Base-by-base conservation (phyloP, 2,797 vertebrate species). In the Brachyalestes nurse region DNA sequence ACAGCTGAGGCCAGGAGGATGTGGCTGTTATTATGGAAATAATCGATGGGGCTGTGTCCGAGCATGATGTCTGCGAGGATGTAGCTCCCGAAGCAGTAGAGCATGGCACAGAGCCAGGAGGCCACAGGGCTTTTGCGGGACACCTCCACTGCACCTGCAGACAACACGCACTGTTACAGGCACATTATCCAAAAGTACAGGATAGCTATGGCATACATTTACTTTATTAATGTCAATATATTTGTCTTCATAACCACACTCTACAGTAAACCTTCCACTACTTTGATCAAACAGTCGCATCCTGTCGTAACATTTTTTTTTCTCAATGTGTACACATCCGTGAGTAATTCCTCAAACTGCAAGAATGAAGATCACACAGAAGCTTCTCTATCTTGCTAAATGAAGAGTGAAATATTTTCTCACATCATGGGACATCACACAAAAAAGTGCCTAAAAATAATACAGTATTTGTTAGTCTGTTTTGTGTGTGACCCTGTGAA, bases 81-180 rank as follows among this genome's bases (percentile, higher is more conserved):
- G 91, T 99, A 99, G 83, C 97, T 99, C 55, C 97, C 96, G 1
- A 99, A 99, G 91, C 98, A 99, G 90, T 99, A 97, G 21, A 99
- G 96, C 97, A 99, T 99, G 47, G 97, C 98, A 0, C 96, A 97
- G n/a, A 98, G 93, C 98, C 98, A 99, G 64, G 97, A 99, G 4
- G 96, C 97, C 83, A 96, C 92, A 0, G 98, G 98, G 88, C 97
- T 99, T 88, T 89, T 93, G 45, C 94, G 95, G 78, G 98, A 97
- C 85, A 99, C 95, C 88, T 98, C 97, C 80, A 97, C 95, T 0
- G 94, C 89, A 60, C 95, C 94, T 95, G 89, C 14, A 62, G 60
- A 23, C 6, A 58, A 77, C 64, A 83, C 6, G 77, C 8, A 77
- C 21, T 34, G 14, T 45, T 86, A 87, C 79, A 84, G 34, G 61